Evolutionary conservation across 2,113 vertebrate species (phyloP), one percentile per base, ranked within the genome.

Genomic region (Chelonoidis abingdonii): DNA sequence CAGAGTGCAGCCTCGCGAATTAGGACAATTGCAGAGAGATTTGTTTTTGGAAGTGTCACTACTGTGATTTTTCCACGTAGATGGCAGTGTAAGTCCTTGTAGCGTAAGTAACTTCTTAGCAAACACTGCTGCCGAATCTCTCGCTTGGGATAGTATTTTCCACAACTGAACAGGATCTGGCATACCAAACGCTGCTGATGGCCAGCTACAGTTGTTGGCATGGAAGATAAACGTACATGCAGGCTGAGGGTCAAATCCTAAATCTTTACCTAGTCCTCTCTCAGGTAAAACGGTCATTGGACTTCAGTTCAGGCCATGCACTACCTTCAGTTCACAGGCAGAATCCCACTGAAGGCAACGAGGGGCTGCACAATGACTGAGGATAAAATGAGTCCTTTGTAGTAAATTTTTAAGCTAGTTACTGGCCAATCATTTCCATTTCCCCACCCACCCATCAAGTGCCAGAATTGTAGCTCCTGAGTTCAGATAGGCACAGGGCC

Each of bases 21-120:
- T 35, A 80, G 9, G 27, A 7, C 41, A 21, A 83, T 12, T 72
- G 44, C 86, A 24, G 35, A 35, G 75, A 38, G 17, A 80, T 49
- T n/a, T 49, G 85, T 47, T 41, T 53, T 17, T 83, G 69, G 50
- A 80, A 81, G 59, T 31, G 93, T 79, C 93, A 69, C 47, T 91
- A 65, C 87, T 27, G 2, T 1, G 16, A 56, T 31, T 75, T 35
- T 89, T 69, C 84, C 72, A 53, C 78, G 62, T 5, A 79, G 38
- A 75, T 12, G 38, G 38, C 38, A 75, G 24, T 47, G 44, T 35
- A 8, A 0, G 5, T 53, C 86, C 56, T 44, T 44, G 41, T 47
- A 50, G 50, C 62, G 22, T 0, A 25, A 84, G 86, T 41, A n/a
- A 8, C 10, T 19, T 75, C 88, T 47, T n/a, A 47, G 47, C 1